Percentiles rank a stretch among this genome's conserved stretches.
Conservation (phyloP, 2,113 vertebrate genomes). For the Chaetura pelagica region DNA sequence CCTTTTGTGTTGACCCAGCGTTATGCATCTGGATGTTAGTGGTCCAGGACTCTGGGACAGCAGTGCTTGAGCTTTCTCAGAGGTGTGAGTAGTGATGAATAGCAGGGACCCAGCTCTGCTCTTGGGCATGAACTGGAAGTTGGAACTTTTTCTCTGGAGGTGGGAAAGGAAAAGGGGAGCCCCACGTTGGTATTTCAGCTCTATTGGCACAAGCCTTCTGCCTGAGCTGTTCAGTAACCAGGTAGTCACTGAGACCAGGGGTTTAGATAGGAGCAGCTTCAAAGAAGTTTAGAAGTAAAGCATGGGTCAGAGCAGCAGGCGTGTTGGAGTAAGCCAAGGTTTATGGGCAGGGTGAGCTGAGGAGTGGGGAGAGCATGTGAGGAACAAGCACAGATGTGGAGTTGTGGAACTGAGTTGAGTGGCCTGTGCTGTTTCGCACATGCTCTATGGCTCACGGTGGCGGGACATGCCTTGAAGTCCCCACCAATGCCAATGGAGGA, state of each 20-base stretch:
- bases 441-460: fast-evolving
- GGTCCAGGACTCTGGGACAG: neutral
- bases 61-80: neutral
- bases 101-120: neutral
- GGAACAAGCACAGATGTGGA: constrained; percentile 5
- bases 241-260: neutral
- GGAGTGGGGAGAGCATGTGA: neutral
- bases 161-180: neutral
- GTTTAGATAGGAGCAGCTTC: constrained; percentile 52
- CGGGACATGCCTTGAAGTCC: fast-evolving
- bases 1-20: neutral
- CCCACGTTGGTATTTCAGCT: neutral
- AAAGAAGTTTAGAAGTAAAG: constrained; percentile 31
- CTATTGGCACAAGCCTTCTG: constrained; percentile 19
- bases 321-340: constrained; percentile 41
- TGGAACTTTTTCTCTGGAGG: neutral
- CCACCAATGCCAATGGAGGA: neutral
- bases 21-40: neutral
- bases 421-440: fast-evolving
- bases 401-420: neutral
- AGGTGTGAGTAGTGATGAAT: neutral
- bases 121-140: neutral
- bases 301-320: constrained; percentile 40
- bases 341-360: constrained; percentile 29
- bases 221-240: constrained; percentile 1